Percentiles rank a stretch among this genome's conserved stretches.
Evolutionary conservation across 2,888 invertebrate species (phyloP).

Genomic region (Celastrina argiolus): DNA sequence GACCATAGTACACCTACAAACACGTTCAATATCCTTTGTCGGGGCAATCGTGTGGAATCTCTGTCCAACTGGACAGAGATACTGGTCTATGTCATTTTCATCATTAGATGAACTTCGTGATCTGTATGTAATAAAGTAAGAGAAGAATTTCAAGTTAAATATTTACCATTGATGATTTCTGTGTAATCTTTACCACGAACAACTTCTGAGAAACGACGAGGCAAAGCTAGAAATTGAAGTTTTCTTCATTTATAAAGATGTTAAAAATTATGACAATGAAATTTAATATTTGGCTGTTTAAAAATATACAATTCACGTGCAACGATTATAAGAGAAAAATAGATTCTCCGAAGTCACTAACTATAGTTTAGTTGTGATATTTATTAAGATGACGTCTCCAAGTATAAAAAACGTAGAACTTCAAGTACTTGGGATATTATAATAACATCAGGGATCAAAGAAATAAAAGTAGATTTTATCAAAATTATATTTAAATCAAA

Average conservation of each 20-base stretch:
- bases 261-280: too few relatives aligned
- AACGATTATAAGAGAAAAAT: too few relatives aligned
- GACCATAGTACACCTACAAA: neutral
- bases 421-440: too few relatives aligned
- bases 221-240: neutral
- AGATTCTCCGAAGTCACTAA: too few relatives aligned
- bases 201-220: conserved; percentile 1
- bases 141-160: neutral
- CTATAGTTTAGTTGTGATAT: too few relatives aligned
- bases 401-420: too few relatives aligned
- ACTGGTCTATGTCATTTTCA: neutral
- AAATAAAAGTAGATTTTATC: neutral
- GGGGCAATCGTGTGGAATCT: neutral
- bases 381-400: too few relatives aligned
- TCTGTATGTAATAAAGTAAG: neutral
- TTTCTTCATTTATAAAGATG: neutral
- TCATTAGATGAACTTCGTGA: neutral
- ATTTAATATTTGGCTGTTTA: too few relatives aligned
- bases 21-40: neutral
- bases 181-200: conserved; percentile 6
- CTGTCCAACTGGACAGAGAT: too few relatives aligned
- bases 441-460: too few relatives aligned
- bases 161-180: conserved; percentile 16
- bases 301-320: too few relatives aligned
- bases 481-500: neutral